These are phyloP conservation scores for Heliangelus exortis DNA, from an alignment of 2,797 vertebrate species.

Conservation along the genomic window DNA sequence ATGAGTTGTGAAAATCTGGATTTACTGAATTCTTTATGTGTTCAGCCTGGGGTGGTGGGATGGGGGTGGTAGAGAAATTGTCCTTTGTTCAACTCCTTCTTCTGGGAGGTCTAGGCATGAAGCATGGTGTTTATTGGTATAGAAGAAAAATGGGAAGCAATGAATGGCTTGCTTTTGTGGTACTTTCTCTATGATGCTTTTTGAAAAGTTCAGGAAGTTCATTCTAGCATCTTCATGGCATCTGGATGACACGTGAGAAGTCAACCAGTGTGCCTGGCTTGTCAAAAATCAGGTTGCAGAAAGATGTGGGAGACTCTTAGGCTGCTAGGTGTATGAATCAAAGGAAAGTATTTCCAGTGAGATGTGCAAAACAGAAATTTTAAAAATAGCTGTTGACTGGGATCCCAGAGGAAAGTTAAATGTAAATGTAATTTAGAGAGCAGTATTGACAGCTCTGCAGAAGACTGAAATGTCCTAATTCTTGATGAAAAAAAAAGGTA, in stretches of 20 bases:
- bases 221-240: neutral
- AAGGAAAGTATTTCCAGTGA: constrained; percentile 21
- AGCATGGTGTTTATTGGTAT: neutral
- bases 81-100: neutral
- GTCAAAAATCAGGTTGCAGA: constrained; percentile 6
- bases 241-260: neutral
- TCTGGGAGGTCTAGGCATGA: neutral
- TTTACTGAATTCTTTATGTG: neutral
- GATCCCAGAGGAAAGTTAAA: constrained; percentile 49
- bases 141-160: neutral
- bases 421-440: constrained; percentile 46
- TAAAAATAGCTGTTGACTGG: constrained; percentile 55
- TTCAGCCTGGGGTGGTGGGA: neutral
- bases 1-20: neutral
- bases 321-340: constrained; percentile 9
- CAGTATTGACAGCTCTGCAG: constrained; percentile 31
- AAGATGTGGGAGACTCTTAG: neutral
- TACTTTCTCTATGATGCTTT: neutral
- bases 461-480: constrained; percentile 56
- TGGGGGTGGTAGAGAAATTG: neutral
- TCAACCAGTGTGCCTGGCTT: neutral
- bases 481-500: constrained; percentile 38
- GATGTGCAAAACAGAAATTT: neutral
- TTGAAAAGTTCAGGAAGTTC: neutral
- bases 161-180: neutral